A percentile compares a stretch with the other conserved stretches of the same genome.
Evolutionary conservation across 2,797 vertebrate species (phyloP).

Genomic region (Bradypodion ventrale): DNA sequence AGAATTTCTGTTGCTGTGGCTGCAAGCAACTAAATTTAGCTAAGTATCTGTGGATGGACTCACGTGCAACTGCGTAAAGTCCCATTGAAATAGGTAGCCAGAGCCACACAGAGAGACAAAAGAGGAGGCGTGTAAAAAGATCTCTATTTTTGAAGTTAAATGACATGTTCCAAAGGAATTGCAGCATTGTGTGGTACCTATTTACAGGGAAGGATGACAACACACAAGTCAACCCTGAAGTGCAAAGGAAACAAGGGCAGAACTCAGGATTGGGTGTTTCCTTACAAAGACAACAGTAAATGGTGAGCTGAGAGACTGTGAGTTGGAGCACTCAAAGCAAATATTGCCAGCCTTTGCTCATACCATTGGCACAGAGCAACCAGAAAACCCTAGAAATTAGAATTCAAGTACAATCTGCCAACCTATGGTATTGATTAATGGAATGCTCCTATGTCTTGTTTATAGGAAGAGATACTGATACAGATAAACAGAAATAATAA

Average conservation of each 20-base stretch:
- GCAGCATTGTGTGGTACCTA: neutral
- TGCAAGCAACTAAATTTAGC: neutral
- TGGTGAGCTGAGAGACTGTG: too few species aligned
- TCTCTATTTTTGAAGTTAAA: too few species aligned
- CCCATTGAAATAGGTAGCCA: neutral
- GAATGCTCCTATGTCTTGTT: neutral
- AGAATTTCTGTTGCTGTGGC: neutral
- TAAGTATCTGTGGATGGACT: neutral
- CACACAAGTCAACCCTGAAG: neutral
- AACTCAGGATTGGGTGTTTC: neutral
- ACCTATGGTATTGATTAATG: neutral
- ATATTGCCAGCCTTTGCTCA: neutral
- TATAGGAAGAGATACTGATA: conserved; percentile 26
- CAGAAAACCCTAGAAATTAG: neutral
- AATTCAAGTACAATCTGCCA: neutral
- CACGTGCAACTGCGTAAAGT: neutral
- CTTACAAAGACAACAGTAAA: neutral
- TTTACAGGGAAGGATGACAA: neutral
- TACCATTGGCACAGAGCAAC: neutral
- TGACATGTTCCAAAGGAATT: too few species aligned
- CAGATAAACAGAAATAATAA: conserved; percentile 25
- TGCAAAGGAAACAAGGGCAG: neutral
- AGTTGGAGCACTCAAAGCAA: too few species aligned
- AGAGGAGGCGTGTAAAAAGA: too few species aligned
- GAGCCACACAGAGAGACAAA: neutral